Base-by-base conservation (phyloP, 2,113 vertebrate genomes). In the Amia ocellicauda region DNA sequence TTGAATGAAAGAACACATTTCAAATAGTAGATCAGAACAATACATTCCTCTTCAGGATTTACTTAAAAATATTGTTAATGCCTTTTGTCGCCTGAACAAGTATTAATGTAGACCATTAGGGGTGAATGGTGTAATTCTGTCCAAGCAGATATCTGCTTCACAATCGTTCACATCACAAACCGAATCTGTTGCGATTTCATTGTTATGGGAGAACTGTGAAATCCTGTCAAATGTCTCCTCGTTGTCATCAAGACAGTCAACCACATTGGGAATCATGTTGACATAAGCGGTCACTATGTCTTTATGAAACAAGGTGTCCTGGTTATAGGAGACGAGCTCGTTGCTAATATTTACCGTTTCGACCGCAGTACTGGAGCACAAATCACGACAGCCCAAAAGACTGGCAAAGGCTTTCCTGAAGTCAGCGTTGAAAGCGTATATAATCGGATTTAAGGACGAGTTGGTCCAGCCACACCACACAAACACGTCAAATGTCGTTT, bases 391-490 rank as follows among this genome's bases (percentile, higher is more conserved):
- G 5, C 95, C 94, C 74, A 99, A 60, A 3, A 99, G 88, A 69
- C 85, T 92, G 60, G 92, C 89, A 55, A 99, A 98, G 64, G 94
- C 93, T 79, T 91, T 91, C 63, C 93, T 85, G 66, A 99, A 98
- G 76, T 99, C 95, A 0, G 93, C 90, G 53, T 99, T 97, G 84
- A 95, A 99, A 47, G 96, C 95, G 64, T 98, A 99, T 68, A 98
- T 93, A 66, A 98, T 75, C 36, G 96, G 96, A 76, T 97, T 99
- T 56, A 99, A 87, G 0, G 94, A 92, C 1, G 95, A 99, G 82
- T 98, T 98, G 59, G 93, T 91, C 96, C 96, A 99, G 29, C 95
- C 93, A 71, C 96, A 94, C 96, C 95, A 99, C 69, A 98, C 93
- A 1, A 99, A 99, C 27, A 98, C 81, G 59, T 98, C 87, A 58